Base-by-base conservation (phyloP, 2,888 invertebrate species). In the Horisme vitalbata region DNA sequence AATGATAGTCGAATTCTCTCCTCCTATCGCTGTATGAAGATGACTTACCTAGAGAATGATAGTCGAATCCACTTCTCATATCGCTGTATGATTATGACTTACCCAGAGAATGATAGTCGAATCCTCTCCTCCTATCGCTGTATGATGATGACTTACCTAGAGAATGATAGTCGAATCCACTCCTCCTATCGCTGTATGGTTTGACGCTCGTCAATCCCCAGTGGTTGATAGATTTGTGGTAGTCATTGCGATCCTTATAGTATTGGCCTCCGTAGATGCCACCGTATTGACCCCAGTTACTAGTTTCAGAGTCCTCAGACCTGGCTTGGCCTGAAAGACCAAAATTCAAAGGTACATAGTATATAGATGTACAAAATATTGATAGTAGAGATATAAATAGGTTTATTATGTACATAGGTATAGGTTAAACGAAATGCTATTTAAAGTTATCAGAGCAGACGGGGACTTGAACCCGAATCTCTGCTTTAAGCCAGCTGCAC, bases 211-310 rank as follows among this genome's bases (percentile, higher is more conserved):
- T 71, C 0, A 92, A 58, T 0, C 90, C 82, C 92, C 92, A 93
- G 45, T 92, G 90, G 33, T 85, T 83, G 1, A 82, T 69, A 1
- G 89, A 83, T 44, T 85, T 83, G 44, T 83, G 79, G 41, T 84
- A 86, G 18, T 87, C 85, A 2, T 79, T 78, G 8, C 75, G 61
- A 41, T 89, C 76, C 44, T 87, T 85, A 45, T 87, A 87, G 26
- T 86, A 85, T 1, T 68, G 65, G 0, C 81, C 80, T 0, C 88
- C 85, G 57, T 94, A 94, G 7, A 80, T 80, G 0, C 93, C 92
- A 0, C 93, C 93, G 58, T 93, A 93, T 45, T 90, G 86, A 0
- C 92, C 92, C 92, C 92, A 93, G 14, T 10, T 20, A 13, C 11
- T 26, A 5, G 80, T 81, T 30, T 88, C 86, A 23, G 86, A 78